Evolutionary conservation across 1,140 invertebrate species (phyloP), one percentile per base, ranked within the genome.

Genomic region (Pristionchus pacificus): DNA sequence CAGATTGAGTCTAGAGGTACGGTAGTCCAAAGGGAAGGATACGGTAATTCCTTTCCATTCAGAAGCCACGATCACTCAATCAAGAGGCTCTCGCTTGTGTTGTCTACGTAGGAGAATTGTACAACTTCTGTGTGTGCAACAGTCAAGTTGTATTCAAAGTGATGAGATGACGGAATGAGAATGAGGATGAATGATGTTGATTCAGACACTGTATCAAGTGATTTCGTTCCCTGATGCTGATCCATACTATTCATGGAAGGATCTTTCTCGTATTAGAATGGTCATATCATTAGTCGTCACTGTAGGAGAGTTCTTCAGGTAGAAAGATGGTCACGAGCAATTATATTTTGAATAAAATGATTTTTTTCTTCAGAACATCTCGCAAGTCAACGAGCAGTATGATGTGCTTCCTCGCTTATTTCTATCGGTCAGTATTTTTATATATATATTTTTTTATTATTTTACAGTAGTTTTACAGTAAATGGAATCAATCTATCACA

Each of bases 101-200:
- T 6, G 67, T 58, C 13, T 74, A 76, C 30, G 60, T 75, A 15
- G 74, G 74, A 2, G 66, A 74, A 32, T 29, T 75, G 10, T 75
- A 75, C 62, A 75, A 76, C 65, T 74, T 61, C 32, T 55, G 60
- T n/a, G 33, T 75, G 14, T 75, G 74, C 60, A 71, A 75, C 31
- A 57, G 61, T 14, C 29, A 30, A n/a, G 32, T 75, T 32, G 55
- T 75, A 28, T 60, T 73, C 28, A 49, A 65, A 70, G 71, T 73
- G 33, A 19, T 49, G 19, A 49, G 6, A 49, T 49, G 38, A 49
- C 38, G 38, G 38, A 6, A 10, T 49, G 38, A 10, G 38, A 49
- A 49, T 49, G n/a, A n/a, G n/a, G n/a, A n/a, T n/a, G n/a, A n/a
- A n/a, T n/a, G n/a, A n/a, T n/a, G n/a, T 14, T 59, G 2, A 73